Base-by-base conservation (phyloP, 2,888 invertebrate species). In the Petrophora chlorosata region DNA sequence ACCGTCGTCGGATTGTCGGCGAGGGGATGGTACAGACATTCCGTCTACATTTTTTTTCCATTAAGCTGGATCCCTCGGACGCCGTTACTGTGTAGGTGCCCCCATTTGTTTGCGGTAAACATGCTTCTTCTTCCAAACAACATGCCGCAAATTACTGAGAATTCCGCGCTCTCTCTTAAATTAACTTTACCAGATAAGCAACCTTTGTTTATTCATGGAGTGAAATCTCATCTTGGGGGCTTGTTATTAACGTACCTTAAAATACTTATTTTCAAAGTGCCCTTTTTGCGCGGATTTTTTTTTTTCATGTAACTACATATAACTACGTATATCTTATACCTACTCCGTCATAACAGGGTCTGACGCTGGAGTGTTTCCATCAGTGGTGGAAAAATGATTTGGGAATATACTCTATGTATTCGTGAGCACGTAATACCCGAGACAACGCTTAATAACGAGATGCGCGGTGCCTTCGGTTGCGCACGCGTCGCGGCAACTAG, bases 41-140 rank as follows among this genome's bases (percentile, higher is more conserved):
- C 32, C 47, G 36, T 36, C 36, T 53, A 38, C 46, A 26, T 46
- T 42, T 40, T 41, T 56, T 52, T 51, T 33, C 50, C 28, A 54
- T 57, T 62, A 48, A 9, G 13, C 12, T 4, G 25, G 10, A n/a
- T 7, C 26, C 8, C 7, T 22, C 36, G 15, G 15, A 9, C 36
- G 36, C 0, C 25, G 3, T 5, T 28, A 28, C 15, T 1, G 25
- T 7, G 23, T 9, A 36, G 15, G 16, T 10, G 15, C 38, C 28
- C 13, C 28, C n/a, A 12, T 38, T 38, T 38, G 38, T 22, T 30
- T 22, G 12, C 22, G 9, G 22, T n/a, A 22, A 38, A 19, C 28
- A 17, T 7, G 7, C n/a, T 17, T 17, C 17, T 8, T 13, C 3
- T 7, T 12, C 8, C 9, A 13, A 13, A 22, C 13, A 12, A 22